phyloP scores from a whole-genome alignment of 2,113 vertebrate genomes.

The zebrafish (Danio rerio) region GRCz12tu NC_133187.1:22482501-22483000 shows the following conservation, averaged over 20 bases:
- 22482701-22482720: background rate
- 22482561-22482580: slow-evolving; percentile 92
- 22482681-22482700: background rate
- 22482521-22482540: slow-evolving; percentile 84
- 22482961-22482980: too few species aligned
- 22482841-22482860: too few species aligned
- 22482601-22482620: slow-evolving; percentile 96
- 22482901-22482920: too few species aligned
- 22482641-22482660: background rate
- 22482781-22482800: too few species aligned
- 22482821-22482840: too few species aligned
- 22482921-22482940: too few species aligned
- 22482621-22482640: slow-evolving; percentile 62
- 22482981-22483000: too few species aligned
- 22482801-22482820: too few species aligned
- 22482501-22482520: slow-evolving; percentile 90
- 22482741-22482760: background rate
- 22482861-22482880: too few species aligned
- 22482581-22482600: slow-evolving; percentile 91
- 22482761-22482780: too few species aligned
- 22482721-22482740: background rate
- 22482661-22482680: background rate
- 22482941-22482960: too few species aligned
- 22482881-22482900: too few species aligned
- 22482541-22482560: slow-evolving; percentile 87